Evolutionary conservation across 2,888 invertebrate species (phyloP), one percentile per base, ranked within the genome.

Genomic region (Sinhomidia bicolor): DNA sequence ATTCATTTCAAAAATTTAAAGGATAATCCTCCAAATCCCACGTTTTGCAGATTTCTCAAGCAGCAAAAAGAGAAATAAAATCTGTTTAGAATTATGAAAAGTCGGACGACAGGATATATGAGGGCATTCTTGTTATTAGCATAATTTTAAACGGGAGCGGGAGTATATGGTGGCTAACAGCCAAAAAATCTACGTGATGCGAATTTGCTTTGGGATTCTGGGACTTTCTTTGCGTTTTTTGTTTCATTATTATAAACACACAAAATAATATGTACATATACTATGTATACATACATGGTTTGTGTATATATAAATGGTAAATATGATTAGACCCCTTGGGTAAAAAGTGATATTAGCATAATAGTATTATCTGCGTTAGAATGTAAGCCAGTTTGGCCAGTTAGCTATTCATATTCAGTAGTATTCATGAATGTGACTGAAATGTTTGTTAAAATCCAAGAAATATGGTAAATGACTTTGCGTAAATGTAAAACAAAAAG

Each of bases 101-200:
- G 74, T 74, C 74, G 74, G 74, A 74, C 74, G 44, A 26, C 51
- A 26, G 74, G n/a, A 74, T 51, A 68, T 82, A 82, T 47, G 82
- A 51, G 68, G 82, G 82, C 82, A 68, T 82, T 68, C 54, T 12
- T 51, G 82, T 51, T 82, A 82, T 82, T 82, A 82, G 47, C 82
- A 82, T 68, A 68, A 82, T 68, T 82, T 81, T 54, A 29, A 32
- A 51, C 20, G n/a, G 54, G 32, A n/a, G n/a, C n/a, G n/a, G n/a
- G n/a, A n/a, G n/a, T 47, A 44, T 44, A 65, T 2, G 14, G 54
- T 68, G 82, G 68, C 65, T 54, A 62, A 44, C 51, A 23, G 82
- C 82, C 82, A 82, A 81, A 82, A 82, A 32, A 20, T 82, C 68
- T 51, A 82, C 57, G 74, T 74, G 74, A 74, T 74, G 10, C 14